Base-by-base conservation (phyloP, 2,888 invertebrate genomes). In the Brachyptera risi region DNA sequence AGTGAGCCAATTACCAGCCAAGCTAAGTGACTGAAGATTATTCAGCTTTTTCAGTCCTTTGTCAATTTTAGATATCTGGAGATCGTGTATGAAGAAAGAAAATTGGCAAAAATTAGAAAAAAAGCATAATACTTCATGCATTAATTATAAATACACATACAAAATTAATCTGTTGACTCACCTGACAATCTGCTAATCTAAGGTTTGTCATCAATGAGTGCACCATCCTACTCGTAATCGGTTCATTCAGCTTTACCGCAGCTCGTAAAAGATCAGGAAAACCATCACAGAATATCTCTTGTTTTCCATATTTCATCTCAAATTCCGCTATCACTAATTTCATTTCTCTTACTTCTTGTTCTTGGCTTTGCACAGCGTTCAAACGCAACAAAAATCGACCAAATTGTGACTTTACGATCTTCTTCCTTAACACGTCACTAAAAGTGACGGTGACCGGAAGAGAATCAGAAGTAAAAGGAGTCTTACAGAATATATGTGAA, bases 21-120 rank as follows among this genome's bases (percentile, higher is more conserved):
- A 70, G 68, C 76, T 77, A 21, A 83, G 71, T 19, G 75, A 72
- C 38, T 75, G 68, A 1, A 83, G 67, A 26, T 77, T 73, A 47
- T 69, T 67, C 67, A 77, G 81, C 49, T 75, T 69, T 37, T 63
- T 60, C 47, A 82, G 63, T 35, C 69, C 69, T 13, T 67, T 57
- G 67, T 82, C 81, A 56, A 81, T 66, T 13, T 73, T 69, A n/a
- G 78, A 79, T 70, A 82, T 78, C 82, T 82, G 70, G 64, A 75
- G n/a, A 9, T 40, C 9, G n/a, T 40, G 40, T 4, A 3, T 17
- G 5, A n/a, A 27, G 11, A 7, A n/a, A 27, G n/a, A 7, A 21
- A 3, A 24, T 24, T n/a, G 51, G 24, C 21, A 21, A 17, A 19
- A 5, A 19, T 2, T 15, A 37, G 15, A 37, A 15, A n/a, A n/a